Evolutionary conservation across 2,888 invertebrate species (phyloP).

Genomic region (Escarpia spicata): DNA sequence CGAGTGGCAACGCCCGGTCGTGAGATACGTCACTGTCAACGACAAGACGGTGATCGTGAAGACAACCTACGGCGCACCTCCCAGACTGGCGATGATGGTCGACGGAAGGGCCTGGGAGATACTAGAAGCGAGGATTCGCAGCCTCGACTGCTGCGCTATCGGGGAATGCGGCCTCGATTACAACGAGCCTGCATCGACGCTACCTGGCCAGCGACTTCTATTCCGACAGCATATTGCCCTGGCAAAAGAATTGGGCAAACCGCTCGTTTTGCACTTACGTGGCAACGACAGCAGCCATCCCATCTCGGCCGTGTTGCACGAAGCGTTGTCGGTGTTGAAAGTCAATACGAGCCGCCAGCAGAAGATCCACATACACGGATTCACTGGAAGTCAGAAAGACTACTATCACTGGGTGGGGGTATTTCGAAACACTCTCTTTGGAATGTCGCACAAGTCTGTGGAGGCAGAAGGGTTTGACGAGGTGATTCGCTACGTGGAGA

Average conservation of each 20-base stretch:
- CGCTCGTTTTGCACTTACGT: not conserved
- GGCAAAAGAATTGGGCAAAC: not conserved
- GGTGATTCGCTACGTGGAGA: too few relatives aligned
- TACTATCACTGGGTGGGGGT: not conserved
- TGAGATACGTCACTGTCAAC: not conserved
- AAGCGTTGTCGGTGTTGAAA: not conserved
- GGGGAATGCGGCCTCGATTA: not conserved
- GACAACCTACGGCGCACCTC: not conserved
- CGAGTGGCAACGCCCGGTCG: not conserved
- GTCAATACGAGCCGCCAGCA: not conserved
- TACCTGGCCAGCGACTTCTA: not conserved
- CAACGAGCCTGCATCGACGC: not conserved
- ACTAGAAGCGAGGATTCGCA: not conserved
- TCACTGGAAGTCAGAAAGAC: not conserved
- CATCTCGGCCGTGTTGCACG: not conserved
- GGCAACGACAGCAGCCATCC: not conserved
- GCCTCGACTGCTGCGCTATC: not conserved
- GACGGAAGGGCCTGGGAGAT: not conserved
- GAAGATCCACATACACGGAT: not conserved
- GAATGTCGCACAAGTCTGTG: not conserved
- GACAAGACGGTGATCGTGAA: not conserved
- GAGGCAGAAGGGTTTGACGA: not conserved
- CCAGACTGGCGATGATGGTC: not conserved
- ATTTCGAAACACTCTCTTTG: not conserved
- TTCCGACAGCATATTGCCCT: not conserved